These are phyloP conservation scores for Gastracanthus pulcherrimus DNA, from an alignment of 2,888 invertebrate species.

Conservation along the genomic window DNA sequence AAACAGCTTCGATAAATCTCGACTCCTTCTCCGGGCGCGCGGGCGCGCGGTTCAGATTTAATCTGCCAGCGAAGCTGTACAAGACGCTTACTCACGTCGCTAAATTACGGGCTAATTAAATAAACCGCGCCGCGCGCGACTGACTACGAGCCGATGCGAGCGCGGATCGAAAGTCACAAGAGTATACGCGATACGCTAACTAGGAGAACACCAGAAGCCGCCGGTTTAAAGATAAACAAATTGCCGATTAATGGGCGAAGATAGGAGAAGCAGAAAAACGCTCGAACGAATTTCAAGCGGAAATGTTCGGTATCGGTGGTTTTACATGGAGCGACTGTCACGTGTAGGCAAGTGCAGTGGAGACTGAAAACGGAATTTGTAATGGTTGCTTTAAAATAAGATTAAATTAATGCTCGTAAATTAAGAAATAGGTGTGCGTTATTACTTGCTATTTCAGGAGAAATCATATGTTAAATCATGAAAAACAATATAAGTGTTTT, in stretches of 20 bases:
- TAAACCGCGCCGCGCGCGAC: not conserved
- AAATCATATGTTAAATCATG: too few relatives aligned
- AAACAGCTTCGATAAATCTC: not conserved
- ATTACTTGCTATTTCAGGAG: too few relatives aligned
- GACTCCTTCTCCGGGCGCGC: too few relatives aligned
- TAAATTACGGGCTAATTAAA: slow-evolving; percentile 33
- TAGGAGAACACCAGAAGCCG: not conserved
- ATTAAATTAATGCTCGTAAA: too few relatives aligned
- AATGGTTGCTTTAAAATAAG: too few relatives aligned
- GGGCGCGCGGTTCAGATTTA: not conserved
- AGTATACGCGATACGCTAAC: not conserved
- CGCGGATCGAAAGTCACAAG: not conserved
- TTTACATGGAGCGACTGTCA: not conserved
- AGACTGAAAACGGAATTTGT: not conserved
- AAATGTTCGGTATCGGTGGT: too few relatives aligned
- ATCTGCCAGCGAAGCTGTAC: not conserved
- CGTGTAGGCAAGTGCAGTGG: not conserved
- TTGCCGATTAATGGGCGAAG: not conserved
- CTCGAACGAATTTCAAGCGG: not conserved
- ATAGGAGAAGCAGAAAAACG: not conserved
- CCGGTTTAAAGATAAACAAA: not conserved
- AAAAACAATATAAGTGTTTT: too few relatives aligned
- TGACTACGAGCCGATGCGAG: too few relatives aligned
- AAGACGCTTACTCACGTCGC: not conserved
- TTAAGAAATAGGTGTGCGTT: too few relatives aligned